Evolutionary conservation across 2,888 invertebrate genomes (phyloP), one percentile per base, ranked within the genome.

Genomic region (Galerucella pusilla): DNA sequence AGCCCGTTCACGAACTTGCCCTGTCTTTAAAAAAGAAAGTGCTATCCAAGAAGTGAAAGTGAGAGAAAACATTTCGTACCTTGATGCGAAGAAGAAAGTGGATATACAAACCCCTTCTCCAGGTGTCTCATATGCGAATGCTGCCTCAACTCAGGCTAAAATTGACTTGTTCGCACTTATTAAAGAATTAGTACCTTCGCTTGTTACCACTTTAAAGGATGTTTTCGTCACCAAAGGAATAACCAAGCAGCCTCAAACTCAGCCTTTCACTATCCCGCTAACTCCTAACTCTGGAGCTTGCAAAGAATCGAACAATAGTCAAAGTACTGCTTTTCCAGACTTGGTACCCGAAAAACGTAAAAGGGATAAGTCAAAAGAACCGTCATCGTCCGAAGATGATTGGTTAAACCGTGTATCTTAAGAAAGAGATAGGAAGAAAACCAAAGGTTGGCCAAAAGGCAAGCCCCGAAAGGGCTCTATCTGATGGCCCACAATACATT

Each of bases 51-150:
- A 59, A 20, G 20, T 59, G 5, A 20, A 59, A 59, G 59, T 25
- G 59, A 57, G 57, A 57, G 57, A 57, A 57, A 57, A 57, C 57
- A 57, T 57, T 57, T 57, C 59, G 20, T 59, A 59, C 59, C 25
- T 59, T 20, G 59, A 59, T 59, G 59, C 59, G 16, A 59, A 59
- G 59, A 59, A 59, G 59, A 59, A 2, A 59, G 59, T 59, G 20
- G 59, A 59, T 59, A 59, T 59, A 59, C 59, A 59, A 16, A 59
- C 59, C 20, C 59, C 59, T 59, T 59, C 59, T 59, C 20, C 20
- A 20, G 20, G 20, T 20, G 20, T 20, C 20, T 20, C 20, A 20
- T 20, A 20, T 20, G 20, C 20, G 20, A 20, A 20, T 20, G 20
- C 20, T 20, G 20, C 20, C 20, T 20, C 20, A 20, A 20, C 20